Percentiles rank a stretch among this genome's conserved stretches.
These are phyloP conservation scores for Drosophila helvetica DNA, from an alignment of 2,888 invertebrate species.

Conservation along the genomic window DNA sequence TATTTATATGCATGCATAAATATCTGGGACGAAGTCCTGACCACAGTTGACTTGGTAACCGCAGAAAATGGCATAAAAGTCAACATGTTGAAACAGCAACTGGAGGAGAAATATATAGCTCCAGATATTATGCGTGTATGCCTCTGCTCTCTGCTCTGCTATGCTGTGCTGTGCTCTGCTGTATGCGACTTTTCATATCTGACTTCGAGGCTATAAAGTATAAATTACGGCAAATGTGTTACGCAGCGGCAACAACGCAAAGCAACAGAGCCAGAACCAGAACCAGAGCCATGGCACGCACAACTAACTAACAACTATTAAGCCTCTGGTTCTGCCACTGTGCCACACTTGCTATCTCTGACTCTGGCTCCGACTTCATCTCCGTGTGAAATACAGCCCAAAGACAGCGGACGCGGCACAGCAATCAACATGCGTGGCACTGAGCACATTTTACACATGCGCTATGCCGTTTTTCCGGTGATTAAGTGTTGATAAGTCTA, in stretches of 20 bases:
- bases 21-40: constrained; percentile 62
- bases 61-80: constrained; percentile 77
- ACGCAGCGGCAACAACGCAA: constrained; percentile 27
- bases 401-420: constrained; percentile 34
- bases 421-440: constrained; percentile 76
- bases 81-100: constrained; percentile 71
- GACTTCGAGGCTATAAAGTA: constrained; percentile 72
- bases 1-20: constrained; percentile 75
- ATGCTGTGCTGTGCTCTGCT: constrained; percentile 6
- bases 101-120: constrained; percentile 65
- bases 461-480: constrained; percentile 75
- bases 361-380: constrained; percentile 32
- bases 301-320: constrained; percentile 80
- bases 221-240: constrained; percentile 77
- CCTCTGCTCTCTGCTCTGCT: background rate
- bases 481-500: constrained; percentile 79
- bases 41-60: constrained; percentile 74
- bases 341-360: constrained; percentile 8
- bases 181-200: constrained; percentile 74
- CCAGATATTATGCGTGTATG: constrained; percentile 38
- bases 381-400: constrained; percentile 38
- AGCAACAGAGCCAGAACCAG: constrained; percentile 5
- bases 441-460: constrained; percentile 63
- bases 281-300: constrained; percentile 50
- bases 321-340: constrained; percentile 46